Conservation (phyloP, 2,797 vertebrate species). For the Pseudotriccus pelzelni region DNA sequence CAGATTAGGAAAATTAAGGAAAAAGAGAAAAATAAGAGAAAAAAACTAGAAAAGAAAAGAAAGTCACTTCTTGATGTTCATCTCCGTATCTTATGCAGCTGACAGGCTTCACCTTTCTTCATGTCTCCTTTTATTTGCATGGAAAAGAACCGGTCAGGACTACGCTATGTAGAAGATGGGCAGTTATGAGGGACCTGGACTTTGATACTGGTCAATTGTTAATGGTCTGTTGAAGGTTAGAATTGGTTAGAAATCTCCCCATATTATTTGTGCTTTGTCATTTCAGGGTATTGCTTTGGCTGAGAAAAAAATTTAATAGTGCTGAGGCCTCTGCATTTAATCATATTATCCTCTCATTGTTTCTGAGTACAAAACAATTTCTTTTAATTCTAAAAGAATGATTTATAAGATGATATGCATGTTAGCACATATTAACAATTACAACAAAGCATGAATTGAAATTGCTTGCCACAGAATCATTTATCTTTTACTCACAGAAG, state of each 20-base stretch:
- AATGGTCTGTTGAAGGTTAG: neutral
- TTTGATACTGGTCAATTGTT: neutral
- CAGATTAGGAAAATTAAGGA: conserved; percentile 61
- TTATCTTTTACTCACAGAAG: conserved; percentile 36
- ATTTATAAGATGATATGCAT: conserved; percentile 54
- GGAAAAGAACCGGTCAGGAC: neutral
- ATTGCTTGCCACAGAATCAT: conserved; percentile 19
- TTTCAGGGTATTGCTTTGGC: neutral
- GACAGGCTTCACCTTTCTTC: neutral
- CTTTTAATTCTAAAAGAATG: conserved; percentile 51
- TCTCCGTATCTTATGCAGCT: neutral
- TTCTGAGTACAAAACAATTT: conserved; percentile 13
- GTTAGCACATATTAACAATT: conserved; percentile 49
- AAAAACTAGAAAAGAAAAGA: conserved; percentile 10
- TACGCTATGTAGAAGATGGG: neutral
- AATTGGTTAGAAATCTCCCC: neutral
- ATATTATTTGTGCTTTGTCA: neutral
- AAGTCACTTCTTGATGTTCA: neutral
- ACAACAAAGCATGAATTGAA: conserved; percentile 43
- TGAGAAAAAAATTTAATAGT: neutral
- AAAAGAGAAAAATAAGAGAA: conserved; percentile 49
- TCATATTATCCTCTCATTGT: neutral
- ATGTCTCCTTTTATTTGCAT: neutral
- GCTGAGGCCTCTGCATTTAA: neutral
- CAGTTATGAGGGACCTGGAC: neutral